Evolutionary conservation across 2,888 invertebrate species (phyloP).

Genomic region (Caenorhabditis japonica): DNA sequence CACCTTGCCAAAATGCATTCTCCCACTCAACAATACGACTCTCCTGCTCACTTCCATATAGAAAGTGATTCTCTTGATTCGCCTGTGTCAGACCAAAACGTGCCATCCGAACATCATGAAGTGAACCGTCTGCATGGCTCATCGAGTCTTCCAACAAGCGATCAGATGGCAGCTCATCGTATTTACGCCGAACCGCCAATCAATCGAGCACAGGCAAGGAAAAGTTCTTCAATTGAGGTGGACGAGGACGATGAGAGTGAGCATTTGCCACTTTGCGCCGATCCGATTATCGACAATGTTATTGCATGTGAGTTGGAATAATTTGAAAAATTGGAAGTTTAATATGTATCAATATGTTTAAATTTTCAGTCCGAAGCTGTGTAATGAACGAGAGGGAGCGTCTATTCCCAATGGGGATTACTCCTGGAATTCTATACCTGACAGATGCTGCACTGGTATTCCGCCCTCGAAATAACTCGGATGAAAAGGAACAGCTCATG

Average conservation of each 20-base stretch:
- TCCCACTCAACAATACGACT: slow-evolving; percentile 17
- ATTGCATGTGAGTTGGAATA: slow-evolving; percentile 55
- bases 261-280: slow-evolving; percentile 37
- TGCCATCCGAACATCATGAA: not conserved
- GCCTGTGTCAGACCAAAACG: slow-evolving; percentile 2
- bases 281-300: slow-evolving; percentile 61
- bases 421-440: slow-evolving; percentile 67
- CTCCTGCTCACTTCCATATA: slow-evolving; percentile 17
- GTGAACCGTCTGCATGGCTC: slow-evolving; percentile 2
- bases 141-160: slow-evolving; percentile 6
- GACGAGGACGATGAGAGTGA: slow-evolving; percentile 53
- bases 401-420: slow-evolving; percentile 65
- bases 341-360: slow-evolving; percentile 1
- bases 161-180: slow-evolving; percentile 3
- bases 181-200: slow-evolving; percentile 3
- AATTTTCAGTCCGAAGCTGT: slow-evolving; percentile 70
- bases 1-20: slow-evolving; percentile 15
- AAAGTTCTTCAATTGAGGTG: slow-evolving; percentile 43
- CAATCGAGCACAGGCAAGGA: slow-evolving; percentile 4
- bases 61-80: slow-evolving; percentile 24
- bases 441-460: slow-evolving; percentile 68
- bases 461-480: slow-evolving; percentile 54
- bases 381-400: slow-evolving; percentile 70
- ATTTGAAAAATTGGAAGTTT: not conserved
- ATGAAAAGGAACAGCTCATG: slow-evolving; percentile 56